Evolutionary conservation across 2,797 vertebrate species (phyloP).

Genomic region (Anisognathus igniventris): DNA sequence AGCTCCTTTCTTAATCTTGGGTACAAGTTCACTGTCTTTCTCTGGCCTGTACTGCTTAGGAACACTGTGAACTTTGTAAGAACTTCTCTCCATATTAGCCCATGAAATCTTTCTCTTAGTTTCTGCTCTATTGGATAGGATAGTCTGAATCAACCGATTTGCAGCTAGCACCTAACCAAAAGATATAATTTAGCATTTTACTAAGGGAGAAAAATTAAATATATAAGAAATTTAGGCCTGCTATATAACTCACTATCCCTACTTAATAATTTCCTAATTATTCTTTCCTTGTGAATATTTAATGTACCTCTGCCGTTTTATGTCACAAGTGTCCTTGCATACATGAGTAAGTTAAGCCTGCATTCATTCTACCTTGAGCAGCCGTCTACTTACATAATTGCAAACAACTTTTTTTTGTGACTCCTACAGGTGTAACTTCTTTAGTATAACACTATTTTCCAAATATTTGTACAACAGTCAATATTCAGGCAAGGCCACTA

Average conservation of each 20-base stretch:
- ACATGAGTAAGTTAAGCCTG: neutral
- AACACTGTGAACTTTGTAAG: neutral
- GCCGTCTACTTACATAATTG: neutral
- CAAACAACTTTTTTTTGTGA: neutral
- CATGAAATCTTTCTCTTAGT: neutral
- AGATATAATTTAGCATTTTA: neutral
- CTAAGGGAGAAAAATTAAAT: neutral
- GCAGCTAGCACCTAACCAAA: neutral
- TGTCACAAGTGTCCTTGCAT: fast-evolving
- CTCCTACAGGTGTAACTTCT: neutral
- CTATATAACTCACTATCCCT: neutral
- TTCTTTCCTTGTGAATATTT: neutral
- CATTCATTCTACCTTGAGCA: neutral
- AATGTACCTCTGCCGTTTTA: neutral
- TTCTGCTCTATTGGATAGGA: neutral
- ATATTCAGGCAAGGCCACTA: neutral
- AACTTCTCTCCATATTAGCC: neutral
- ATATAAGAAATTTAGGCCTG: neutral
- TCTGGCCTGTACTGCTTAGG: neutral
- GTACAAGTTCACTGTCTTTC: neutral
- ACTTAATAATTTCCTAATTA: neutral
- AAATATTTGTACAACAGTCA: neutral
- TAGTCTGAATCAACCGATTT: neutral
- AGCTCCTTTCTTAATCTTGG: neutral
- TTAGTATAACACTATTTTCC: neutral